Base-by-base conservation (phyloP, 2,888 invertebrate species). In the Acronicta alni region DNA sequence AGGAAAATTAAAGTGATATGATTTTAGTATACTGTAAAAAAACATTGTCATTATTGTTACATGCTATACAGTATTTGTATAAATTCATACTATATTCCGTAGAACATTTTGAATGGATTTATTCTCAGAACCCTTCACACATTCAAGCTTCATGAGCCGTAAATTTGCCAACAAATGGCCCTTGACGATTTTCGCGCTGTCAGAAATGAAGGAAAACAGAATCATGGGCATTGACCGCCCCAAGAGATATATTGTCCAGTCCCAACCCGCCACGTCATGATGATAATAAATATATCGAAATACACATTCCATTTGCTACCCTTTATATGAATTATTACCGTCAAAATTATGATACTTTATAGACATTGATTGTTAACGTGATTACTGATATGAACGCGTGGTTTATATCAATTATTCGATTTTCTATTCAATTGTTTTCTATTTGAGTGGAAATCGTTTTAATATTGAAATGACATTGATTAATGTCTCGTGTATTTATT, bases 131-230 rank as follows among this genome's bases (percentile, higher is more conserved):
- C 89, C 86, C 89, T 89, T 89, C 81, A 85, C 86, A 85, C 84
- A 83, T 83, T 75, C 68, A 75, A 81, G 85, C 79, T 89, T 89
- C 88, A 89, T 88, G 90, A 87, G 82, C 86, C 89, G 90, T 92
- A 89, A 91, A 91, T 90, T 85, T 83, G 81, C 75, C 82, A 89
- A 85, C 87, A 92, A 93, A 93, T 92, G 91, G 81, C 87, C 92
- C 93, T 89, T 90, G 91, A 92, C 90, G 87, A 83, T 85, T 90
- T 67, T 88, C 87, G 89, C 88, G 80, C 77, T 87, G 87, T 90
- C 90, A 88, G 87, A 86, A 90, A 90, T 90, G 89, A 89, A 89
- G 89, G 89, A 89, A 90, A 91, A 90, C 89, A 90, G 83, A 76
- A 60, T 79, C 74, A 77, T 77, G 69, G 59, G 67, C 65, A 73